Conservation (phyloP, 2,888 invertebrate genomes). For the Tuta absoluta region DNA sequence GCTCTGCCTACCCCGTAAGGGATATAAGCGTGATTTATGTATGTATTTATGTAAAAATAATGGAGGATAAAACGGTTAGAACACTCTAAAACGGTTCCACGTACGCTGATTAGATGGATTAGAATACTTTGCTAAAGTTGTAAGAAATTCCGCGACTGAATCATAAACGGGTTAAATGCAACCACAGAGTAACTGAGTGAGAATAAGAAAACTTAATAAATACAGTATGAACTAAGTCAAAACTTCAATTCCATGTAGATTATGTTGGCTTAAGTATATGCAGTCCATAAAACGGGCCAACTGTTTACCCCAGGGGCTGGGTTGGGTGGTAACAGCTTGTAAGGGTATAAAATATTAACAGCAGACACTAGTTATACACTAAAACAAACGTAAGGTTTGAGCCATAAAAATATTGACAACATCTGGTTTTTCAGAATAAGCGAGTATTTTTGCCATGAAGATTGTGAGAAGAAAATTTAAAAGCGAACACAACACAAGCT, state of each 20-base stretch:
- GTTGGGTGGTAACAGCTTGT: not conserved
- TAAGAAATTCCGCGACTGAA: too few relatives aligned
- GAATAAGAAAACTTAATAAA: not conserved
- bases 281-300: conserved; percentile 9
- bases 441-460: not conserved
- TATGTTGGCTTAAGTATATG: not conserved
- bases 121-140: too few relatives aligned
- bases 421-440: not conserved
- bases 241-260: not conserved
- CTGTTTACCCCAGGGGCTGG: not conserved
- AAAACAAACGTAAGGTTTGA: not conserved
- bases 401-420: not conserved
- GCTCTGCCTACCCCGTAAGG: too few relatives aligned
- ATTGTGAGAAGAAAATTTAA: not conserved
- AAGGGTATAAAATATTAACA: conserved; percentile 16
- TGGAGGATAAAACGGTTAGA: too few relatives aligned
- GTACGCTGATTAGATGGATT: too few relatives aligned
- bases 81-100: too few relatives aligned
- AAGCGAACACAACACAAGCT: too few relatives aligned
- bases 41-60: too few relatives aligned
- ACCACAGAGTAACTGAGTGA: too few relatives aligned
- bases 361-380: not conserved
- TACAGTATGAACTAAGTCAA: not conserved
- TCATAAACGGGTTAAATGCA: too few relatives aligned
- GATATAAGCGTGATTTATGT: too few relatives aligned